phyloP scores from a whole-genome alignment of 2,797 vertebrate species.

The Sebastes taczanowskii region DNA sequence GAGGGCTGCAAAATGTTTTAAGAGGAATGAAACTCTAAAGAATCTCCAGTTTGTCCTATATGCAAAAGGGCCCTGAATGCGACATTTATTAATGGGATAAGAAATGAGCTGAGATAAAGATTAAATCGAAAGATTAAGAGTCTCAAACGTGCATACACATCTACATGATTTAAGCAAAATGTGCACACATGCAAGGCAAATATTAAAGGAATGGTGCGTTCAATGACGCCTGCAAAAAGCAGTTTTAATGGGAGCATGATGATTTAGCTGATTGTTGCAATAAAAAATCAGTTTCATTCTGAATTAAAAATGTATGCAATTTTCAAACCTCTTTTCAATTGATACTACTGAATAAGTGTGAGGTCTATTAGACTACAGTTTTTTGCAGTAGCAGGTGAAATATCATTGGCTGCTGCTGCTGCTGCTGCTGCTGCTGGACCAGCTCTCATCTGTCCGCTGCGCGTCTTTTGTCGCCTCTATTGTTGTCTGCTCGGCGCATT shows the following conservation, averaged over 20 bases:
- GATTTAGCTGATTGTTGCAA: constrained; percentile 41
- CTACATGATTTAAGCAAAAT: neutral
- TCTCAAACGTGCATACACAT: constrained; percentile 3
- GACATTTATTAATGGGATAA: neutral
- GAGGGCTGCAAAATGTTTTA: constrained; percentile 15
- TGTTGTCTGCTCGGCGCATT: constrained; percentile 80
- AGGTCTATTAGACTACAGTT: neutral
- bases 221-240: neutral
- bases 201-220: neutral
- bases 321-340: neutral
- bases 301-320: neutral
- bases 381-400: constrained; percentile 48
- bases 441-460: constrained; percentile 64
- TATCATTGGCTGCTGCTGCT: constrained; percentile 30
- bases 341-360: neutral
- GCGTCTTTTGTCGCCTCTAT: constrained; percentile 80
- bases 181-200: neutral
- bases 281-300: constrained; percentile 8
- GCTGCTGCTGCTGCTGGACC: constrained; percentile 31
- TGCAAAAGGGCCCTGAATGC: neutral
- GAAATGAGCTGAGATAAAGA: neutral
- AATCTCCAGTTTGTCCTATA: neutral
- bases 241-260: constrained; percentile 23
- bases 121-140: constrained; percentile 5
- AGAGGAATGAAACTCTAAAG: neutral